Evolutionary conservation across 2,113 vertebrate genomes (phyloP), one percentile per base, ranked within the genome.

Genomic region (Pelecanus crispus): DNA sequence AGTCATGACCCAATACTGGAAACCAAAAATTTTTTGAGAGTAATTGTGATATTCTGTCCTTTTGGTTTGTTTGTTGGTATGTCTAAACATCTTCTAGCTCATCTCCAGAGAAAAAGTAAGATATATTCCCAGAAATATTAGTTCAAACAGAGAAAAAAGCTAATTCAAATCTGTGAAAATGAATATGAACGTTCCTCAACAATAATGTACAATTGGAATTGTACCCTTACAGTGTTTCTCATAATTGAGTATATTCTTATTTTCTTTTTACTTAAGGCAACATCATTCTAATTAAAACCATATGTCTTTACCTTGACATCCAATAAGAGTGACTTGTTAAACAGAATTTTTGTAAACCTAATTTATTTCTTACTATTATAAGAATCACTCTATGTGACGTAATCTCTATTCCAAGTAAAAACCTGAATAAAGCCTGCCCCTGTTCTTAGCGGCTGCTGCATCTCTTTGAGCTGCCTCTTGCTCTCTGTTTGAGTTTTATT

Each of bases 111-210:
- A 94, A 97, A 92, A 82, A 24, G 7, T 58, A 58, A 92, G 92
- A 77, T 65, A 83, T 77, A 44, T 58, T 91, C 10, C 56, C 62
- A 73, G 40, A 50, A 26, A 95, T 36, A 65, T 94, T 81, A 42
- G 4, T 44, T 91, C 94, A 94, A 65, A 91, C 16, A 53, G 73
- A 63, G 63, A 75, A 95, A 56, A 95, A 97, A 36, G 49, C 84
- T 93, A 96, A 70, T n/a, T 94, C 61, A 89, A 96, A 97, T 53
- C 80, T 96, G 71, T 81, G 90, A 95, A 81, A 34, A 83, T 67
- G 10, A 81, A 50, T 50, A 25, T 50, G 49, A 50, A 50, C 24
- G 13, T 25, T 50, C 25, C 11, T 50, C 49, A 50, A 50, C 24
- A 50, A 50, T 13, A 25, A 79, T 49, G 45, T 56, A 66, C 32